Percentiles rank a stretch among this genome's conserved stretches.
Conservation (phyloP, 2,888 invertebrate species). For the Arge pagana region DNA sequence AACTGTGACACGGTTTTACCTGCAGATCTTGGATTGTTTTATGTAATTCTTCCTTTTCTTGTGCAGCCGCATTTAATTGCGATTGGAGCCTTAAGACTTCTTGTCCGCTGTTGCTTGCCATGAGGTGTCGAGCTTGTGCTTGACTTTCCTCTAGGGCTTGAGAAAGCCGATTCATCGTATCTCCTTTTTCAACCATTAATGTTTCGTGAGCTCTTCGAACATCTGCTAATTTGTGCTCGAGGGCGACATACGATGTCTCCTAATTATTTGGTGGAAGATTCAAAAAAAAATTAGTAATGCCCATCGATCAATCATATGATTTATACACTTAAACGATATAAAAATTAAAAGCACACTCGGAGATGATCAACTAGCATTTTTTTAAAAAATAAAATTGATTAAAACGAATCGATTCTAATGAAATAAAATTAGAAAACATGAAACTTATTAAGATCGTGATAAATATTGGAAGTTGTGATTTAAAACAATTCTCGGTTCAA, state of each 20-base stretch:
- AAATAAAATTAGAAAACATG: no score
- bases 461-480: no score
- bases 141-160: constrained; percentile 67
- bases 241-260: constrained; percentile 44
- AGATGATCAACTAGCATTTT: no score
- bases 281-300: no score
- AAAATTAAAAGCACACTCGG: background rate
- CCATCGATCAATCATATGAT: no score
- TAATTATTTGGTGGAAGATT: constrained; percentile 31
- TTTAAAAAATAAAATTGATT: no score
- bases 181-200: constrained; percentile 66
- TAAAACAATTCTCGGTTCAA: no score
- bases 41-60: constrained; percentile 62
- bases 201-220: constrained; percentile 66
- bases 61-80: constrained; percentile 60
- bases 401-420: no score
- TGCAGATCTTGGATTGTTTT: constrained; percentile 45
- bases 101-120: constrained; percentile 58
- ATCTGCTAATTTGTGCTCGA: constrained; percentile 55
- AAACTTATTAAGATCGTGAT: no score
- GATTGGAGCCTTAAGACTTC: constrained; percentile 59
- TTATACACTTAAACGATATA: constrained; percentile 1
- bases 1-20: constrained; percentile 29
- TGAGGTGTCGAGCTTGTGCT: constrained; percentile 57
- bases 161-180: constrained; percentile 67